Conservation (phyloP, 2,797 vertebrate species). For the Alca torda region DNA sequence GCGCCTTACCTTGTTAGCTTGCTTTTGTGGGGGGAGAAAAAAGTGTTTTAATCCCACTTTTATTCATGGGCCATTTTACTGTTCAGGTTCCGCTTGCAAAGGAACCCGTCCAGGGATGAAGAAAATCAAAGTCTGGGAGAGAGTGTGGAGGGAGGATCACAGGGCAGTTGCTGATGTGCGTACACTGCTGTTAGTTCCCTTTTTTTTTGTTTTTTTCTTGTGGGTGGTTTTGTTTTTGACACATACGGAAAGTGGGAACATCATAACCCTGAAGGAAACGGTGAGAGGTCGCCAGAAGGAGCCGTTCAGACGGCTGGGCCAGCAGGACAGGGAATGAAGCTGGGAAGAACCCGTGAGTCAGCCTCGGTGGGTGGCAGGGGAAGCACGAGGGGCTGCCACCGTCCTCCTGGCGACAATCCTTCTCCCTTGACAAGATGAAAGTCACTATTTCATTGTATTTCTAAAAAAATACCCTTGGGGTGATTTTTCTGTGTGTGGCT, state of each 20-base stretch:
- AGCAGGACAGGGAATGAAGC: background rate
- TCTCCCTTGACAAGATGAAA: background rate
- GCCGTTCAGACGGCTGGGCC: background rate
- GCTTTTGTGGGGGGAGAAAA: background rate
- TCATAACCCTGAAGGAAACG: background rate
- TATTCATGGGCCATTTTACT: background rate
- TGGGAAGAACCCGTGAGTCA: background rate
- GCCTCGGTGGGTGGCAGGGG: background rate
- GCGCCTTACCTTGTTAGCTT: background rate
- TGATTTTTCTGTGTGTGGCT: background rate
- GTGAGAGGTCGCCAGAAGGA: background rate
- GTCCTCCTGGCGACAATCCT: background rate
- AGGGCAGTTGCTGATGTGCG: background rate
- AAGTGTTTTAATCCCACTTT: background rate
- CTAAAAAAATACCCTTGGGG: background rate
- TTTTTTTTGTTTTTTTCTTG: background rate
- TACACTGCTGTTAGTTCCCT: background rate
- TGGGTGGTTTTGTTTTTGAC: background rate
- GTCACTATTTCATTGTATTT: background rate
- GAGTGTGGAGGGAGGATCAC: background rate
- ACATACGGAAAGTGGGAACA: background rate
- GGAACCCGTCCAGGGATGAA: background rate
- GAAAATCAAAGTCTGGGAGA: background rate
- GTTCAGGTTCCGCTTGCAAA: background rate
- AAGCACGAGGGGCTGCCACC: background rate